Conservation (phyloP, 2,888 invertebrate genomes). For the Polymixis flavicincta region DNA sequence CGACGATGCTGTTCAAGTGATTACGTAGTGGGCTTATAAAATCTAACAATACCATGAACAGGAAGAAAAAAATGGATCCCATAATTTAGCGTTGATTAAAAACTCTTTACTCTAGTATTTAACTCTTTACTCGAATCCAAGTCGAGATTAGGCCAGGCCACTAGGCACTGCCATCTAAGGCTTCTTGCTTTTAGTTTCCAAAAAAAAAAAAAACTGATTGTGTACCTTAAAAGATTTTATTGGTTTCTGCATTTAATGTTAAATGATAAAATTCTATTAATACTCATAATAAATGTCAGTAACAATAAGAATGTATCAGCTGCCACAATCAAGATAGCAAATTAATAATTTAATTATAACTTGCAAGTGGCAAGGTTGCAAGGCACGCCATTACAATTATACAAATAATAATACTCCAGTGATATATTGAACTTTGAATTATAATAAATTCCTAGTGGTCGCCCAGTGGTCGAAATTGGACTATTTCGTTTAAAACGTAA, state of each 20-base stretch:
- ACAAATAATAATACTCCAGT: slow-evolving; percentile 32
- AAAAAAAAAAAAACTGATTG: neutral
- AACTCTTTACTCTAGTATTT: neutral
- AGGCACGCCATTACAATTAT: slow-evolving; percentile 27
- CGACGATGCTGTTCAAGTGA: neutral
- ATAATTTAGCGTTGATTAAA: neutral
- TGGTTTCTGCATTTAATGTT: neutral
- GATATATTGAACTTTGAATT: slow-evolving; percentile 43
- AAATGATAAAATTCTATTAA: slow-evolving; percentile 10
- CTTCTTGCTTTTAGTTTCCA: neutral
- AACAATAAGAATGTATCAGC: slow-evolving; percentile 31
- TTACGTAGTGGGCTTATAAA: neutral
- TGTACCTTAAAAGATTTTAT: neutral
- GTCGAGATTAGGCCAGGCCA: neutral
- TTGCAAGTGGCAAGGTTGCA: slow-evolving; percentile 11
- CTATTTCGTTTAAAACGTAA: too few species aligned
- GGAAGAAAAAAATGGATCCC: neutral
- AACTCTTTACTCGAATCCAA: neutral
- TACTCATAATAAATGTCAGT: slow-evolving; percentile 27
- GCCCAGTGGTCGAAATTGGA: too few species aligned
- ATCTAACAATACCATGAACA: neutral
- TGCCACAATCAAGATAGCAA: slow-evolving; percentile 38
- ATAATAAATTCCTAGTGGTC: too few species aligned
- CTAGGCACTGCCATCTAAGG: neutral
- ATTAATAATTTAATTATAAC: slow-evolving; percentile 38